phyloP scores from a whole-genome alignment of 2,113 vertebrate species.

The Rhinolophus ferrumequinum region DNA sequence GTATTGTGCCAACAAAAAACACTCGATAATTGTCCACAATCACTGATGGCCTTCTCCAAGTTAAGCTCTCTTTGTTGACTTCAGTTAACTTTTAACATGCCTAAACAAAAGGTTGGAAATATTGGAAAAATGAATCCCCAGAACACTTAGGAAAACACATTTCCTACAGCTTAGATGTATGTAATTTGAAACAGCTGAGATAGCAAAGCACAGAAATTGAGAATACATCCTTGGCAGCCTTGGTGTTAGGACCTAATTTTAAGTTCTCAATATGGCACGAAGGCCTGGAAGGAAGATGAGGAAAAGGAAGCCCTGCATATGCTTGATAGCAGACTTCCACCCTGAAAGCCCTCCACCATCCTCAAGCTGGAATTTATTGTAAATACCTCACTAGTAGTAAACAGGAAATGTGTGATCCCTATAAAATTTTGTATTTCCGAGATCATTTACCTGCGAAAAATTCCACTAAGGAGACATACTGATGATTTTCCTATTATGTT shows the following conservation, averaged over 20 bases:
- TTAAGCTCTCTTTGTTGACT: background rate
- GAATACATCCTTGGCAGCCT: constrained; percentile 63
- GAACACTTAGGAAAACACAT: background rate
- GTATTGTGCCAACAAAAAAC: background rate
- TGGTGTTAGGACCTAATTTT: constrained; percentile 38
- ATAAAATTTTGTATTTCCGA: constrained; percentile 46
- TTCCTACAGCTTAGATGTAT: constrained; percentile 32
- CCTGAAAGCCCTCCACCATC: constrained; percentile 38
- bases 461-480: background rate
- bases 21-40: background rate
- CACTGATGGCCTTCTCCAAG: background rate
- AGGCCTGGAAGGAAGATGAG: constrained; percentile 7
- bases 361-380: constrained; percentile 34
- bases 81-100: background rate
- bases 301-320: background rate
- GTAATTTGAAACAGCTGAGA: constrained; percentile 54
- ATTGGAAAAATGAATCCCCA: background rate
- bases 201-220: constrained; percentile 54
- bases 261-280: constrained; percentile 54
- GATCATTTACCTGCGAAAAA: constrained; percentile 47
- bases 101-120: constrained; percentile 37
- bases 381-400: constrained; percentile 46
- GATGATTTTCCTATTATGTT: constrained; percentile 55
- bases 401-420: constrained; percentile 2
- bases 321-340: constrained; percentile 40